Evolutionary conservation across 2,797 vertebrate genomes (phyloP), one percentile per base, ranked within the genome.

Genomic region (Galaxias olidus): DNA sequence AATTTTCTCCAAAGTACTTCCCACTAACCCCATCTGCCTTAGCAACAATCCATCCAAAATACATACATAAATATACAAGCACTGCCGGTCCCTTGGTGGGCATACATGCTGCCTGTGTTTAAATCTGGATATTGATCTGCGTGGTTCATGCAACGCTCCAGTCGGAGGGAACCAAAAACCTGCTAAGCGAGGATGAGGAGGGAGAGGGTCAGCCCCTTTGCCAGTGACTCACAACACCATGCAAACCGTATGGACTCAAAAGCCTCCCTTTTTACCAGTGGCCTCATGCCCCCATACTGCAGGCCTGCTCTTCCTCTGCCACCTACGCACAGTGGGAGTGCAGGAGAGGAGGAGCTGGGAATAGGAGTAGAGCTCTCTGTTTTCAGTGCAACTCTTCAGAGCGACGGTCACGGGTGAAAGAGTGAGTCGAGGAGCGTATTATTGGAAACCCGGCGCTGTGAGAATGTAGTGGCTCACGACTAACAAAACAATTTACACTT

Each of bases 111-210:
- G 10, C 69, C 56, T 0, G 44, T 0, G 5, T 73, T 74, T 73
- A 75, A 78, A 78, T 72, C 65, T 60, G 9, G 78, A 64, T 65
- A 83, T 83, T 1, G 77, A 86, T 81, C 40, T 30, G 30, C 30
- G 6, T 2, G 4, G 1, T 68, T 84, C 77, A 81, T 45, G 69
- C 70, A 83, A 83, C 52, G 0, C 30, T 30, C 6, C 30, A 2
- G 30, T 30, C 30, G 6, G 30, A 30, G 30, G 30, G 11, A 64
- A 50, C 15, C 13, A 57, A 53, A 76, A 53, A 76, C 54, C 18
- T 53, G 63, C 30, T 65, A 70, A 61, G 69, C 49, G 45, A 73
- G 0, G 1, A 42, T 18, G 59, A 19, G 65, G 70, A 66, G 10
- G 20, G 61, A 53, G 15, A 44, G 74, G 15, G 2, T 12, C 45